Conservation (phyloP, 2,113 vertebrate genomes). For the Casuarius casuarius region DNA sequence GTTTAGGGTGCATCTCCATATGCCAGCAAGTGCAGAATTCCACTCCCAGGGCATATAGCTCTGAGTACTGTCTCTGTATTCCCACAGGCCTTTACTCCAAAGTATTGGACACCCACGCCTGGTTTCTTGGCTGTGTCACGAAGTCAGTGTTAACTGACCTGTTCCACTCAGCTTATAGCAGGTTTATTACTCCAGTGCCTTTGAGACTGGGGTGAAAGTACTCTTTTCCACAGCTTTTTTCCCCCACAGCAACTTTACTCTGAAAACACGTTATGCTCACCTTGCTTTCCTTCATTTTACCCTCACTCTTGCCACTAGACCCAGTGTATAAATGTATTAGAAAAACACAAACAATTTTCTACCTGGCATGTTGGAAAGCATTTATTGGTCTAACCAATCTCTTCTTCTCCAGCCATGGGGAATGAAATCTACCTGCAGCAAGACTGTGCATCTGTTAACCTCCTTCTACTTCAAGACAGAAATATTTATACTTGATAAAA, state of each 20-base stretch:
- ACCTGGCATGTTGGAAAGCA: background rate
- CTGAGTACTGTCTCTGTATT: background rate
- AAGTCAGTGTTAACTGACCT: background rate
- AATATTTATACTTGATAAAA: background rate
- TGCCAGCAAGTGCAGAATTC: background rate
- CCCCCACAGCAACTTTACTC: background rate
- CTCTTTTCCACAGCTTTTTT: background rate
- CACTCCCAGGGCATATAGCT: background rate
- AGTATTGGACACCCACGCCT: background rate
- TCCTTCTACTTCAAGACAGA: background rate
- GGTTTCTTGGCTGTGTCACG: background rate
- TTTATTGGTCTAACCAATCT: background rate
- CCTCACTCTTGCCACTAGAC: background rate
- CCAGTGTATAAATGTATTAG: background rate
- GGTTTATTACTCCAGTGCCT: background rate
- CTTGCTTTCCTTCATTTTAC: background rate
- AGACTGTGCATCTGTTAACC: background rate
- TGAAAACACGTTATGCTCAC: background rate
- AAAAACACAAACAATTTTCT: background rate
- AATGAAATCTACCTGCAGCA: background rate
- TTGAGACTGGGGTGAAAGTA: background rate
- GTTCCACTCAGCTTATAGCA: background rate
- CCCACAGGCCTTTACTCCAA: background rate
- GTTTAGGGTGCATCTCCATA: background rate
- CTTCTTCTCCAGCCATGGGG: background rate